A percentile compares a stretch with the other conserved stretches of the same genome.
Evolutionary conservation across 1,140 invertebrate species (phyloP).

Genomic region (Tribolium castaneum): DNA sequence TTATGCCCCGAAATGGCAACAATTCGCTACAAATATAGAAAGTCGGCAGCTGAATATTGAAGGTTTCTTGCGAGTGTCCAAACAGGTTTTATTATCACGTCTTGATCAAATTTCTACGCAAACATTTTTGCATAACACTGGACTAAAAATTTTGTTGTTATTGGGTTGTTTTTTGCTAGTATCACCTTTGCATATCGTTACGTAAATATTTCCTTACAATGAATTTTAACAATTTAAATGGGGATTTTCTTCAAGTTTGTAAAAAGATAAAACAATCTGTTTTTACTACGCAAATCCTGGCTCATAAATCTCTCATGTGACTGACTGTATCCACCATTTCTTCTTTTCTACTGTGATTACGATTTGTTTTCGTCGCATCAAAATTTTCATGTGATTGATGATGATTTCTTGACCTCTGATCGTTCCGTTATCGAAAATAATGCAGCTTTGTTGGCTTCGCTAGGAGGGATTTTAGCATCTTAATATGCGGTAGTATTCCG

Average conservation of each 20-base stretch:
- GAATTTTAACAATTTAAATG: neutral
- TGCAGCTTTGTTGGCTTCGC: too few species aligned
- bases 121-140: neutral
- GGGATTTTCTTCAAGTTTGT: neutral
- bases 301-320: neutral
- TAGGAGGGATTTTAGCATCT: too few species aligned
- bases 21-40: neutral
- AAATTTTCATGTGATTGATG: neutral
- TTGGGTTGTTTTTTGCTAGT: neutral
- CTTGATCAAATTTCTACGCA: neutral
- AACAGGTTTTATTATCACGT: neutral
- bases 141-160: neutral
- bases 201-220: neutral
- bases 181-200: neutral
- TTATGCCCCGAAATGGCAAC: too few species aligned
- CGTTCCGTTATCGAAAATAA: neutral
- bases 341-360: neutral
- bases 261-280: neutral
- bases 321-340: neutral
- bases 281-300: neutral
- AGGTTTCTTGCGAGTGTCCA: neutral
- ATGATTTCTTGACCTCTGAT: neutral
- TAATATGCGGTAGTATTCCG: too few species aligned
- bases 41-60: neutral
- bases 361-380: neutral